phyloP scores from a whole-genome alignment of 2,113 vertebrate genomes.

The Takifugu bimaculatus region DNA sequence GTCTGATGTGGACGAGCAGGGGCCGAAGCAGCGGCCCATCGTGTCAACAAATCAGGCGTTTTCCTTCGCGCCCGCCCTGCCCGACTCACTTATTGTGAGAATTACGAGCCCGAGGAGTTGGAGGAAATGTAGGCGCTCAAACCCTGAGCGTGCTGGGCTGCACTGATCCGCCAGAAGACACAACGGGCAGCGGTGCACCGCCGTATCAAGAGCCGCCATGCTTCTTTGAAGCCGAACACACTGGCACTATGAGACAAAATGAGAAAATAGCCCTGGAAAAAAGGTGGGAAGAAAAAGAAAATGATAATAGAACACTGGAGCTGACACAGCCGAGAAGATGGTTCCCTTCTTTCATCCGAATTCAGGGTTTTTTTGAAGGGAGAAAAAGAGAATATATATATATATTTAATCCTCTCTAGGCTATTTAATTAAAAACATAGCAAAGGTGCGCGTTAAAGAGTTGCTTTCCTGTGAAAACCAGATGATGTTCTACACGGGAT shows the following conservation, averaged over 20 bases:
- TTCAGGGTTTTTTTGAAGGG: no score
- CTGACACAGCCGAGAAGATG: conserved; percentile 32
- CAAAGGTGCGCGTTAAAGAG: no score
- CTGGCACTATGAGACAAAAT: conserved; percentile 37
- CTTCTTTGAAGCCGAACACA: conserved; percentile 62
- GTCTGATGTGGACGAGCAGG: neutral
- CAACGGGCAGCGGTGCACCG: conserved; percentile 49
- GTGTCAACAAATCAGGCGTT: conserved; percentile 31
- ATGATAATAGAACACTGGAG: conserved; percentile 19
- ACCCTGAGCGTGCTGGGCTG: conserved; percentile 49
- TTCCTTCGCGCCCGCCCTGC: no score
- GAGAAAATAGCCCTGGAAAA: conserved; percentile 38
- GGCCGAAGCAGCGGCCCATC: conserved; percentile 30
- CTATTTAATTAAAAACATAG: no score
- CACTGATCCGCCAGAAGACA: conserved; percentile 71
- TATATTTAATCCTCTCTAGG: no score
- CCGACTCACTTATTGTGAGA: conserved; percentile 32
- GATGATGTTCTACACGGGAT: conserved; percentile 30
- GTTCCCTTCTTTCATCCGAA: conserved; percentile 1
- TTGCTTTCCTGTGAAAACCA: conserved; percentile 8
- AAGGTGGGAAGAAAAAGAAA: conserved; percentile 1
- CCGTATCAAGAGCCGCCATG: conserved; percentile 65
- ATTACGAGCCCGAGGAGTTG: conserved; percentile 12
- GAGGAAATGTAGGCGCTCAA: conserved; percentile 37
- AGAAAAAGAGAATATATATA: no score